A percentile compares a stretch with the other conserved stretches of the same genome.
phyloP scores from a whole-genome alignment of 2,113 vertebrate genomes.

The Antennarius striatus region DNA sequence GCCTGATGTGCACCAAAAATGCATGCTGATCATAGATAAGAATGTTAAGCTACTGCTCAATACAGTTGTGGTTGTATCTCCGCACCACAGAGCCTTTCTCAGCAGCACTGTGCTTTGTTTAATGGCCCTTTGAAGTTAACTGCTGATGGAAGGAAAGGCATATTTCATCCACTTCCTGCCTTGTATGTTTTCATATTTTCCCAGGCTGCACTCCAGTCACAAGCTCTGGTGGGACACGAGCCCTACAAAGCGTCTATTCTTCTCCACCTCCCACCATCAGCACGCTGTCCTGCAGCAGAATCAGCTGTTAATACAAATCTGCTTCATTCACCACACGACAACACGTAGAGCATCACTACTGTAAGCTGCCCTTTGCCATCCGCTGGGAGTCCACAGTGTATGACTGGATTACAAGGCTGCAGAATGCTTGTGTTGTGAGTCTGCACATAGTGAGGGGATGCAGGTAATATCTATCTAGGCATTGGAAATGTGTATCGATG shows the following conservation, averaged over 20 bases:
- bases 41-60: neutral
- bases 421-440: constrained; percentile 54
- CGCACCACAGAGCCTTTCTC: neutral
- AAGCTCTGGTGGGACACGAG: constrained; percentile 7
- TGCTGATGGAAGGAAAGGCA: constrained; percentile 14
- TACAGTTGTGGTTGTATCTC: neutral
- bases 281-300: constrained; percentile 25
- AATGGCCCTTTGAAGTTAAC: constrained; percentile 14
- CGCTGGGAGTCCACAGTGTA: neutral
- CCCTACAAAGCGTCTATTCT: constrained; percentile 30
- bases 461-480: constrained; percentile 32
- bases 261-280: constrained; percentile 20
- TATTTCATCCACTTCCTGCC: constrained; percentile 39
- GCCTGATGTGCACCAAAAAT: neutral
- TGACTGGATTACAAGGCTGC: constrained; percentile 37
- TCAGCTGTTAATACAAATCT: constrained; percentile 26
- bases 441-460: constrained; percentile 27
- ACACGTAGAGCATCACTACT: constrained; percentile 8
- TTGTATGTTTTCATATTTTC: constrained; percentile 33
- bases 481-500: constrained; percentile 62
- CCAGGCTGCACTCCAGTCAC: constrained; percentile 10
- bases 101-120: constrained; percentile 5
- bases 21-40: neutral
- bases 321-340: constrained; percentile 37
- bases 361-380: constrained; percentile 16